phyloP scores from a whole-genome alignment of 2,797 vertebrate species.

The Neomorphus geoffroyi region DNA sequence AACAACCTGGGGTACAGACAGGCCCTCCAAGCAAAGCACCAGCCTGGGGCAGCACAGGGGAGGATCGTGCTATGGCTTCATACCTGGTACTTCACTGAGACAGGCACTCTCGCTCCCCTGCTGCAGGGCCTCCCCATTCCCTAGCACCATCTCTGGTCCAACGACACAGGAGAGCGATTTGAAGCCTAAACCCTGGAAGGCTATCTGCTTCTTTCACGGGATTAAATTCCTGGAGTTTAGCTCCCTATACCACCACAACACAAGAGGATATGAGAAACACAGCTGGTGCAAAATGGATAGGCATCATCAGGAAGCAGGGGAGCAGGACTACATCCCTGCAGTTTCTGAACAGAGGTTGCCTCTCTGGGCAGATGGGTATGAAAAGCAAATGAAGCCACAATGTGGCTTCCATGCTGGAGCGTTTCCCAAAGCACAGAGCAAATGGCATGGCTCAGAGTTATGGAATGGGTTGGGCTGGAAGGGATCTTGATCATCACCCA shows the following conservation, averaged over 20 bases:
- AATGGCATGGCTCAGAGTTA: neutral
- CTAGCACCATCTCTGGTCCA: neutral
- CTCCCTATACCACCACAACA: neutral
- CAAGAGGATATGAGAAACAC: neutral
- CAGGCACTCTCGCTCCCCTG: neutral
- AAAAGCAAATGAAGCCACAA: neutral
- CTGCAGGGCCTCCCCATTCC: neutral
- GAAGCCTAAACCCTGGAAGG: neutral
- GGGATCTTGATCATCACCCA: no score
- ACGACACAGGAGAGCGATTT: neutral
- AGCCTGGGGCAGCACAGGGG: neutral
- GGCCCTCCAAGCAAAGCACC: neutral
- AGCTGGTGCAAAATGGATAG: neutral
- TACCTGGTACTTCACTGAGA: neutral
- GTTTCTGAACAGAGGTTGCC: neutral
- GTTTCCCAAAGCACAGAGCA: neutral
- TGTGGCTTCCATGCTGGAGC: neutral
- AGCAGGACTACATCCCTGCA: neutral
- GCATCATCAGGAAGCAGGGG: neutral
- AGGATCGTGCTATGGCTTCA: neutral
- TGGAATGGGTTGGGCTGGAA: no score
- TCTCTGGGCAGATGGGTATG: neutral
- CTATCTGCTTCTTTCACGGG: accelerated
- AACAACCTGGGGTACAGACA: accelerated
- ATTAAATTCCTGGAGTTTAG: neutral